Evolutionary conservation across 2,888 invertebrate genomes (phyloP).

Genomic region (Germaria angustata): DNA sequence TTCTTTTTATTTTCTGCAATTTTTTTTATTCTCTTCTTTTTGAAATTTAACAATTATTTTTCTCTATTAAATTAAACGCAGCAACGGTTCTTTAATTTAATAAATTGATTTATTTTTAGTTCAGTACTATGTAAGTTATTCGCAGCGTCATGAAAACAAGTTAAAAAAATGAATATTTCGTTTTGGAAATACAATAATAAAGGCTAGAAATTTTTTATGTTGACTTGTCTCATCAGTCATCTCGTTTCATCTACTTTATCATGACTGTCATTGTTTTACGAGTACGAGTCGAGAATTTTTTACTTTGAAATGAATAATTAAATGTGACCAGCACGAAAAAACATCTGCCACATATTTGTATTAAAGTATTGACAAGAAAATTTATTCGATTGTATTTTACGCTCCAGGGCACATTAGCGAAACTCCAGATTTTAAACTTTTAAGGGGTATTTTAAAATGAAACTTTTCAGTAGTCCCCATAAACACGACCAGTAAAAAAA

Average conservation of each 20-base stretch:
- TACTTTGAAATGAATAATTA: neutral
- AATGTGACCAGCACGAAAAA: conserved; percentile 29
- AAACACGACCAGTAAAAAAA: no score
- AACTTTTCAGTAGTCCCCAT: no score
- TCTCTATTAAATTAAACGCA: conserved; percentile 32
- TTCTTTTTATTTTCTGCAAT: conserved; percentile 9
- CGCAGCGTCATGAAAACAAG: neutral
- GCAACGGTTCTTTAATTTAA: conserved; percentile 36
- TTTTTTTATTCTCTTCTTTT: neutral
- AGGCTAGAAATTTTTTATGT: conserved; percentile 26
- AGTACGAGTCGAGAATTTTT: neutral
- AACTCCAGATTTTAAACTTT: no score
- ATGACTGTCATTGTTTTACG: conserved; percentile 38
- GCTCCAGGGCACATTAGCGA: no score
- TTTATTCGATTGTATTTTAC: no score
- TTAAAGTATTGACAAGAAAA: no score
- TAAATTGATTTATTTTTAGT: conserved; percentile 45
- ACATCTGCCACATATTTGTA: no score
- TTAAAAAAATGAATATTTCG: neutral
- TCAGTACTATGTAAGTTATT: neutral
- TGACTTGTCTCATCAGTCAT: conserved; percentile 57
- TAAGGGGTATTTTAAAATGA: no score
- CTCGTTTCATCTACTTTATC: conserved; percentile 48
- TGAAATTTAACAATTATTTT: neutral
- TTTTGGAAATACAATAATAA: conserved; percentile 14